Conservation (phyloP, 1,140 invertebrate genomes). For the Zaprionus tsacasi region DNA sequence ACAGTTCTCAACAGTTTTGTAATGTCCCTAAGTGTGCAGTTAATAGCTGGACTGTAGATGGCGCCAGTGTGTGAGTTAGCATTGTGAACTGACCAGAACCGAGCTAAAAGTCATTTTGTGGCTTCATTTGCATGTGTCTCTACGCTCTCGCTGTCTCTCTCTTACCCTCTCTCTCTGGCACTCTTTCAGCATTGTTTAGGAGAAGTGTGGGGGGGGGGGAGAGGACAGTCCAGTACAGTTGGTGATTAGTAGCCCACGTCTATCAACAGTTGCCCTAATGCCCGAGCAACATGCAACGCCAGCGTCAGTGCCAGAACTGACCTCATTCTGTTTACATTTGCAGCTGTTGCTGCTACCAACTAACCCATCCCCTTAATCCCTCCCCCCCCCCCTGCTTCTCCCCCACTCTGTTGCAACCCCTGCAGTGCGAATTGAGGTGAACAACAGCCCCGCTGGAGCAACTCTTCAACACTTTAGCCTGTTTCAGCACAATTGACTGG, state of each 20-base stretch:
- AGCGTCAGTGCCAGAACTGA: constrained; percentile 56
- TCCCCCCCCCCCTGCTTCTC: neutral
- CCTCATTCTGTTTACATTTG: constrained; percentile 75
- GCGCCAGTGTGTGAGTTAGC: constrained; percentile 38
- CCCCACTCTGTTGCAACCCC: neutral
- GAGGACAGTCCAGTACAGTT: constrained; percentile 38
- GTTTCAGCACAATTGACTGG: constrained; percentile 48
- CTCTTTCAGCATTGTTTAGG: neutral
- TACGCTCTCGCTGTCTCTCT: constrained; percentile 1
- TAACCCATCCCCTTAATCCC: constrained; percentile 10
- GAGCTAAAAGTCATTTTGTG: constrained; percentile 68
- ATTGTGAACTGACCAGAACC: constrained; percentile 7
- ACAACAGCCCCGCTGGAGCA: constrained; percentile 6
- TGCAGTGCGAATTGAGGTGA: constrained; percentile 33
- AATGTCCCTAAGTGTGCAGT: neutral
- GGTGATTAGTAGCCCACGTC: constrained; percentile 74
- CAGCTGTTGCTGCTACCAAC: constrained; percentile 65
- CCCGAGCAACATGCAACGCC: constrained; percentile 72
- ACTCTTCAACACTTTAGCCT: constrained; percentile 34
- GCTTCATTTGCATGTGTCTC: constrained; percentile 70
- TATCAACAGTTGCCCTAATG: constrained; percentile 80
- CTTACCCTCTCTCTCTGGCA: neutral
- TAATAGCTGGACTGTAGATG: constrained; percentile 13
- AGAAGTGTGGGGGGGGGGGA: no score
- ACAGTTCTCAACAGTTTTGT: constrained; percentile 1